A percentile compares a stretch with the other conserved stretches of the same genome.
Conservation (phyloP, 2,113 vertebrate genomes). For the Pseudopipra pipra region DNA sequence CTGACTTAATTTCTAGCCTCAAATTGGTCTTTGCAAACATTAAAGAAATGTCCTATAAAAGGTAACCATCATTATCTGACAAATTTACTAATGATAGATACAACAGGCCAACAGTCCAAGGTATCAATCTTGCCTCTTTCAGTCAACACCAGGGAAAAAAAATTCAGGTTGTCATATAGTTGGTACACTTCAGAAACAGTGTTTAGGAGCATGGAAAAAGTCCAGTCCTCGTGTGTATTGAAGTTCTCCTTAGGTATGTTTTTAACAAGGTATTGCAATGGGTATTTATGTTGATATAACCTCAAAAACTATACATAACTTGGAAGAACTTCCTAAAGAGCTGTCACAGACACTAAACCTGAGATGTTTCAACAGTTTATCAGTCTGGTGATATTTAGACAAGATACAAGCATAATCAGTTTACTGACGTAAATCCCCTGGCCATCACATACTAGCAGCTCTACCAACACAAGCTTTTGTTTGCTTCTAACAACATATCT, state of each 20-base stretch:
- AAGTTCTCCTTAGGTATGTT: background rate
- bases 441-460: background rate
- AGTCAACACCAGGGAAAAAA: background rate
- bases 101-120: background rate
- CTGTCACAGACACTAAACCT: background rate
- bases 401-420: background rate
- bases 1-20: background rate
- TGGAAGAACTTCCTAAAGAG: background rate
- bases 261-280: background rate
- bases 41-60: background rate
- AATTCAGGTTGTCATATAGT: background rate
- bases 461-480: background rate
- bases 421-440: background rate
- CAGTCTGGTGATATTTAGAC: background rate
- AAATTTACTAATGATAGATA: background rate
- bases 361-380: background rate
- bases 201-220: accelerated
- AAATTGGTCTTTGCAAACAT: background rate
- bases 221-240: background rate
- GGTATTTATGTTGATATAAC: background rate
- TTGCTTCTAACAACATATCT: background rate
- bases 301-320: background rate
- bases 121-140: background rate
- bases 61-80: background rate
- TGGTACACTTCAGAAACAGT: background rate